Conservation (phyloP, 1,140 invertebrate species). For the Scaptomyza graminum region DNA sequence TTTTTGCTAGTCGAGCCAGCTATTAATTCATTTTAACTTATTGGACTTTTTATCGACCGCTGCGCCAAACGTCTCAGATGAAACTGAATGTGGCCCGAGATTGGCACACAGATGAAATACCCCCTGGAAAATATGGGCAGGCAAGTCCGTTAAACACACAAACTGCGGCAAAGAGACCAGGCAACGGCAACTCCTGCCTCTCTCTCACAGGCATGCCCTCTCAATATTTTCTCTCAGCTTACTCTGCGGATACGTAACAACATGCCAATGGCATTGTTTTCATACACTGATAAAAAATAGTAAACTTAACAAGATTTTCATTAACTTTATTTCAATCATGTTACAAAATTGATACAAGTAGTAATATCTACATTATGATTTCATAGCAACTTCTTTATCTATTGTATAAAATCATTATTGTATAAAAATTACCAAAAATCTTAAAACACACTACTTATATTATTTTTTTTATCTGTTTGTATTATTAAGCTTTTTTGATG, state of each 20-base stretch:
- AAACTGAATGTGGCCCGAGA: conserved; percentile 76
- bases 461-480: too few relatives aligned
- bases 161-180: conserved; percentile 74
- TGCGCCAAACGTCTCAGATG: conserved; percentile 82
- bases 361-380: too few relatives aligned
- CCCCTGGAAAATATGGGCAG: conserved; percentile 79
- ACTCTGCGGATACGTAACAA: conserved; percentile 64
- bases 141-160: conserved; percentile 53
- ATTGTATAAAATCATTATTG: too few relatives aligned
- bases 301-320: too few relatives aligned
- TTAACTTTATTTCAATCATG: too few relatives aligned
- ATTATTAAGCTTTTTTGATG: too few relatives aligned
- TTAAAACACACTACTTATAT: too few relatives aligned
- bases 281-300: conserved; percentile 33
- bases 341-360: too few relatives aligned
- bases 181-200: conserved; percentile 56
- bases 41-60: conserved; percentile 66
- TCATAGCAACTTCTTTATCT: too few relatives aligned
- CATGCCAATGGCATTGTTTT: conserved; percentile 37
- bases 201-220: conserved; percentile 8
- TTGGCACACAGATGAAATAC: conserved; percentile 80
- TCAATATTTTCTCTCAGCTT: conserved; percentile 15
- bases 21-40: conserved; percentile 15
- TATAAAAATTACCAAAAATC: too few relatives aligned
- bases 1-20: conserved; percentile 18